phyloP scores from a whole-genome alignment of 2,888 invertebrate species.

The Sesamia inferens region DNA sequence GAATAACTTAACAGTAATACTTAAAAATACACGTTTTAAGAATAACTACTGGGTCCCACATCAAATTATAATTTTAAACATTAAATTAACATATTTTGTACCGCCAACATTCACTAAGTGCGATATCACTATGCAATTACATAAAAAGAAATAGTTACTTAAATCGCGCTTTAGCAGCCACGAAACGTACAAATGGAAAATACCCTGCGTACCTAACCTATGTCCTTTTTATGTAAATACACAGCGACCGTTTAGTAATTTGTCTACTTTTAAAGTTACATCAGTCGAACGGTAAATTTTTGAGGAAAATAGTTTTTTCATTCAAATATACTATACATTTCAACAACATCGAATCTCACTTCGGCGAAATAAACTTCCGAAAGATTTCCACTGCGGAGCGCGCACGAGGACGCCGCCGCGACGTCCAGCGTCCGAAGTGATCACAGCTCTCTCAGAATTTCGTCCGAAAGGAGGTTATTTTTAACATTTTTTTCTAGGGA shows the following conservation, averaged over 20 bases:
- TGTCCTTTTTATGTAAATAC: conserved; percentile 73
- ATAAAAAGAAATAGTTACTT: conserved; percentile 67
- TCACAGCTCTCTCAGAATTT: conserved; percentile 64
- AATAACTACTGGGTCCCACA: conserved; percentile 87
- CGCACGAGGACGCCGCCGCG: conserved; percentile 45
- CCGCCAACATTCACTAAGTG: conserved; percentile 88
- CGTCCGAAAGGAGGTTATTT: conserved; percentile 67
- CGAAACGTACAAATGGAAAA: conserved; percentile 70
- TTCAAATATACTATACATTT: conserved; percentile 67
- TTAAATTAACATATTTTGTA: conserved; percentile 80
- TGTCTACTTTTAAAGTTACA: conserved; percentile 72
- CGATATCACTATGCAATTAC: conserved; percentile 74
- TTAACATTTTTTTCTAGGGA: conserved; percentile 63
- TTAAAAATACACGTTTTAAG: conserved; percentile 83
- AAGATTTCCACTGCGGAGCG: conserved; percentile 57
- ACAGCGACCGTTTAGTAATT: conserved; percentile 69
- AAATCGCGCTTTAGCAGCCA: conserved; percentile 61
- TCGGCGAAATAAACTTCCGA: conserved; percentile 63
- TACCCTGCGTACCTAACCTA: conserved; percentile 72
- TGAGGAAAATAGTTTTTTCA: conserved; percentile 70
- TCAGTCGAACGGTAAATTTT: conserved; percentile 81
- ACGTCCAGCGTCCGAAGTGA: conserved; percentile 53
- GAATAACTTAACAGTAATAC: conserved; percentile 88
- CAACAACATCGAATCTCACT: conserved; percentile 64
- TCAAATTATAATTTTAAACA: conserved; percentile 77